These are phyloP conservation scores for Trinorchestia longiramus DNA, from an alignment of 1,140 invertebrate genomes.

Conservation along the genomic window DNA sequence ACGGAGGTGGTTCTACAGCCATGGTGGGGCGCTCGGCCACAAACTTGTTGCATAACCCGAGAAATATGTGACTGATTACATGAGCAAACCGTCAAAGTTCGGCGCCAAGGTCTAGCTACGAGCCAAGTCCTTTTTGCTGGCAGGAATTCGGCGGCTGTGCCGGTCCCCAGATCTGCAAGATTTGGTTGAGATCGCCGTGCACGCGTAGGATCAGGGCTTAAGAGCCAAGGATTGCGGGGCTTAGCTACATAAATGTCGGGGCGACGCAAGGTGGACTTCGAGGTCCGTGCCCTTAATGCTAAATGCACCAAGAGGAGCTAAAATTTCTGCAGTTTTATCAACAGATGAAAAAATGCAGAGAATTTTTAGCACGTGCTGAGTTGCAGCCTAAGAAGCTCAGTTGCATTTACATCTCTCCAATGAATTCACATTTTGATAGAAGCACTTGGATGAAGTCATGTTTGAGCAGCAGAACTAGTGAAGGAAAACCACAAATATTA, in stretches of 20 bases:
- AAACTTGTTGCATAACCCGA: conserved; percentile 53
- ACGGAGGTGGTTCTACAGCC: conserved; percentile 43
- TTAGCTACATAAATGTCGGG: conserved; percentile 37
- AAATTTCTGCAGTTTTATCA: neutral
- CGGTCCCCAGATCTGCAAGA: conserved; percentile 16
- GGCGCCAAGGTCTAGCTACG: conserved; percentile 29
- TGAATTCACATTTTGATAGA: neutral
- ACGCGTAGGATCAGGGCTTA: conserved; percentile 43
- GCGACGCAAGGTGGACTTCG: neutral
- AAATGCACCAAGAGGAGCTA: neutral
- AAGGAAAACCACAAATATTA: neutral
- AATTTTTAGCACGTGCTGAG: neutral
- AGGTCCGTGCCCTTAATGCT: conserved; percentile 10
- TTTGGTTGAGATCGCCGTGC: conserved; percentile 28
- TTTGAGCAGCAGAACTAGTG: neutral
- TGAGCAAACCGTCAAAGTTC: conserved; percentile 49
- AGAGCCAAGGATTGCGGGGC: conserved; percentile 6
- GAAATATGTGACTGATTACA: conserved; percentile 55
- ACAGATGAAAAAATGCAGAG: neutral
- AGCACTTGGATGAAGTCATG: neutral
- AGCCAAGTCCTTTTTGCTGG: conserved; percentile 45
- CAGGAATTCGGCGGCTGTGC: conserved; percentile 39
- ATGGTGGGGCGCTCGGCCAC: conserved; percentile 8
- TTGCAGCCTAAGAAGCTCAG: neutral
- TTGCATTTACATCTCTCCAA: neutral